Evolutionary conservation across 2,113 vertebrate genomes (phyloP).

Genomic region (Alethe castanea): DNA sequence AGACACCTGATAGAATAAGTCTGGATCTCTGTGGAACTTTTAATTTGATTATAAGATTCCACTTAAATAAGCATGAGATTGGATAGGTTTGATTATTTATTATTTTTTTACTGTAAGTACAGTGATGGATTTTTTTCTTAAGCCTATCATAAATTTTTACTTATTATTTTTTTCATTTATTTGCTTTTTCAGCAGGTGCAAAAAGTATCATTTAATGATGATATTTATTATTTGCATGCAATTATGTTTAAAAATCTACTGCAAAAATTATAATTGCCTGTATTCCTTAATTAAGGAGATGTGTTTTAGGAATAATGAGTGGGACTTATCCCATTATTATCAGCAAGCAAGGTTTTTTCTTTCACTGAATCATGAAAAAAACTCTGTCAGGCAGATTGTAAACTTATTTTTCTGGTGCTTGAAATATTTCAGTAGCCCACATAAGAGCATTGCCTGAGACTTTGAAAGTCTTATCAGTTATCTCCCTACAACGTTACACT

Average conservation of each 20-base stretch:
- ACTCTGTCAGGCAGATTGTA: not conserved
- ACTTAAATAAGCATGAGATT: not conserved
- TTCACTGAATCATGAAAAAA: not conserved
- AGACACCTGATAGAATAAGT: not conserved
- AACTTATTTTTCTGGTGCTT: not conserved
- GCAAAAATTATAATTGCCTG: not conserved
- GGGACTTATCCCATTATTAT: not conserved
- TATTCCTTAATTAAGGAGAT: not conserved
- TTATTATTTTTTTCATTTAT: not conserved
- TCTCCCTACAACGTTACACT: not conserved
- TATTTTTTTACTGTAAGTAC: not conserved
- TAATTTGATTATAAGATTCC: not conserved
- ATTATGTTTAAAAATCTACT: not conserved
- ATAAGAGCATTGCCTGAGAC: not conserved
- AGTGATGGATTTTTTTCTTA: not conserved
- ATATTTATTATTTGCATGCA: not conserved
- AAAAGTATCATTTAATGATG: not conserved
- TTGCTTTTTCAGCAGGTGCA: fast-evolving
- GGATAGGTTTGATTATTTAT: not conserved
- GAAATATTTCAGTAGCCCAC: not conserved
- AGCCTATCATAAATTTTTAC: not conserved
- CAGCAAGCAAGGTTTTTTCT: not conserved
- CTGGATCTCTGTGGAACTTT: not conserved
- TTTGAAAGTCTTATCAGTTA: not conserved
- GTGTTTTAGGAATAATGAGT: not conserved